phyloP scores from a whole-genome alignment of 2,888 invertebrate species.

The Platerodrilus igneus region DNA sequence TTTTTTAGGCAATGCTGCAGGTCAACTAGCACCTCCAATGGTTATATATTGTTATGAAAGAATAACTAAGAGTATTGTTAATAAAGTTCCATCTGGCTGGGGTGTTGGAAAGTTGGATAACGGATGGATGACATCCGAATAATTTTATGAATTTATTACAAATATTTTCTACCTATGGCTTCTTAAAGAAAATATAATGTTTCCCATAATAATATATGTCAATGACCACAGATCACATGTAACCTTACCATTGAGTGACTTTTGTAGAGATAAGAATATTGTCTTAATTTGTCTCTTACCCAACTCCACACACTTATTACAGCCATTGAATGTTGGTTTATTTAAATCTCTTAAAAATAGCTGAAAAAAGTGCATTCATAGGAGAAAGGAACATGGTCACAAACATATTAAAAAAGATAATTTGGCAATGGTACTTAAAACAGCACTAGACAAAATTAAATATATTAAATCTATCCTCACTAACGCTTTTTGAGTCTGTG shows the following conservation, averaged over 20 bases:
- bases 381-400: too few relatives aligned
- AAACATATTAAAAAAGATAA: too few relatives aligned
- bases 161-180: constrained; percentile 25
- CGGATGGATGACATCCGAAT: constrained; percentile 30
- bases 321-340: constrained; percentile 42
- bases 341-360: constrained; percentile 41
- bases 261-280: constrained; percentile 40
- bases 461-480: too few relatives aligned
- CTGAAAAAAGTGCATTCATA: constrained; percentile 31
- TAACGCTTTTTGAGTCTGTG: too few relatives aligned
- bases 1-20: too few relatives aligned
- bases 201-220: constrained; percentile 42
- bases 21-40: constrained; percentile 23
- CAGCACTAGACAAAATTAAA: too few relatives aligned
- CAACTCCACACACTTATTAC: constrained; percentile 42
- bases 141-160: constrained; percentile 27
- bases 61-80: constrained; percentile 20
- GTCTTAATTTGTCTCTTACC: constrained; percentile 38
- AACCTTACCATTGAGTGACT: constrained; percentile 39
- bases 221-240: constrained; percentile 44
- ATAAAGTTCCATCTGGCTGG: constrained; percentile 24
- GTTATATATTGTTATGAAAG: constrained; percentile 27
- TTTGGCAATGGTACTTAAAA: too few relatives aligned
- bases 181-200: constrained; percentile 31
- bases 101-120: constrained; percentile 22